Base-by-base conservation (phyloP, 1,140 invertebrate species). In the Druon quercuslanigerum region DNA sequence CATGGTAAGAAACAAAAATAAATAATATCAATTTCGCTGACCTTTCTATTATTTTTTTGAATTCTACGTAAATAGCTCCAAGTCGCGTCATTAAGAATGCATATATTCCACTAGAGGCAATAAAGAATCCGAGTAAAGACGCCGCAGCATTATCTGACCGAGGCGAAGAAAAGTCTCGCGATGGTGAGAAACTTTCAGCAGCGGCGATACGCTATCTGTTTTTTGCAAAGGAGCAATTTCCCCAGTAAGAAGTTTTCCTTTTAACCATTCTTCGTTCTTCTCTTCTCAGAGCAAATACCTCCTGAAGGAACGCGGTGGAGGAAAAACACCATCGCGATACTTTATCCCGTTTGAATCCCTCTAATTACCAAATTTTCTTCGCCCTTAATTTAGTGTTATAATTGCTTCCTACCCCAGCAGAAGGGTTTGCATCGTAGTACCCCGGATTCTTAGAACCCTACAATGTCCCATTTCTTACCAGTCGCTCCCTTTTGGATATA, bases 301-400 rank as follows among this genome's bases (percentile, higher is more conserved):
- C 20, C n/a, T 66, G 14, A 57, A 40, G 60, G n/a, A 40, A 40
- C 9, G 12, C 16, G 14, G 9, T 40, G 25, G 7, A n/a, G 60
- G 60, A 66, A 66, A 66, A 66, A 66, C 25, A 14, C 33, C 60
- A 66, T 66, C 57, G 57, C 11, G 74, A 84, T 73, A 84, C 84
- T 89, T 86, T 86, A 87, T 89, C 87, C 88, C 85, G 87, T 88
- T 87, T 84, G 86, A 88, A 89, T 86, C 87, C 82, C 85, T 78
- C 87, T 90, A 91, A 91, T 91, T 91, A 88, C 88, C 89, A 90
- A 91, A 91, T 91, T 91, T 90, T 91, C 88, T 85, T 88, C 86
- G 85, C 84, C 87, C 85, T 90, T 90, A 90, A 91, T 90, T 91
- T 88, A 89, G 82, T 84, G 76, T 77, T 86, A 88, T 90, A 91